Base-by-base conservation (phyloP, 2,888 invertebrate species). In the Holacanthella duospinosa region DNA sequence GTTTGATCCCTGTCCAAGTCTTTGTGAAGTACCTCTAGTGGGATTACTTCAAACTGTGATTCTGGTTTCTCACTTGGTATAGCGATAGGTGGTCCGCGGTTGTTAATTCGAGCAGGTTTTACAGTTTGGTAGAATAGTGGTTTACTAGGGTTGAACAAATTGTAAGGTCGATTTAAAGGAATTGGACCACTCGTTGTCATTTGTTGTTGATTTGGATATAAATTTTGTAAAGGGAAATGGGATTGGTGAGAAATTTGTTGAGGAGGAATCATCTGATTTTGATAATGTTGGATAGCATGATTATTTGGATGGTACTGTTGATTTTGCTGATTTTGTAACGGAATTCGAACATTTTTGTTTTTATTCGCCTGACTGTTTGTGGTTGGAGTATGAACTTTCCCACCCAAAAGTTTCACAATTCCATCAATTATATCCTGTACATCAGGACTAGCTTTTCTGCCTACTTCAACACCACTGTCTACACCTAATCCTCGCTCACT, bases 341-440 rank as follows among this genome's bases (percentile, higher is more conserved):
- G 43, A 21, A 43, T 28, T 55, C 24, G 27, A 26, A 43, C 36
- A 16, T 36, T 36, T 6, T 36, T 12, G 9, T 36, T 16, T 6
- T 36, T 36, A 36, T 36, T 36, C 36, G 6, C 16, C 9, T 12
- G 9, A 36, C 36, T 36, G 36, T 36, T 36, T 36, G 36, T 36
- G 16, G 36, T 16, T 43, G 63, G 68, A 65, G 65, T 60, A 58
- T 71, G 90, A 0, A 90, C 90, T 73, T 92, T 91, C 1, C 92
- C 92, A 68, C 93, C 91, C 1, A 93, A 78, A 16, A 93, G 77
- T 76, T 92, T 91, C 0, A 92, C 91, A 58, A 93, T 87, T 9
- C 92, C 92, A 57, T 75, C 75, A 43, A 93, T 89, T 29, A 93
- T 91, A 74, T 93, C 91, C 76, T 92, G 90, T 63, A 93, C 90